Conservation (phyloP, 2,113 vertebrate genomes). For the Eleginops maclovinus region DNA sequence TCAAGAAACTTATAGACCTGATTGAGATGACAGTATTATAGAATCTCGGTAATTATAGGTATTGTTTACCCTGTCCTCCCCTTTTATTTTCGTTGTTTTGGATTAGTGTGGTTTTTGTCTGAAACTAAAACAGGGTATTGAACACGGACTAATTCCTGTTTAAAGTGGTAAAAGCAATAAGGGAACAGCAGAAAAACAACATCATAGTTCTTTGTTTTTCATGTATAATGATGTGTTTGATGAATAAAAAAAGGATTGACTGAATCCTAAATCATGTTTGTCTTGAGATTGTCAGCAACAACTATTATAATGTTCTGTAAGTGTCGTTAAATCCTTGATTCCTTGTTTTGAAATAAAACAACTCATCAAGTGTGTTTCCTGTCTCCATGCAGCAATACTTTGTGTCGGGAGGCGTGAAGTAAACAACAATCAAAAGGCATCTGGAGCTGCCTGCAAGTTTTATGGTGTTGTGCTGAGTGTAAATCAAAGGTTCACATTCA, state of each 20-base stretch:
- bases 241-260: not conserved
- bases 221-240: not conserved
- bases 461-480: constrained; percentile 54
- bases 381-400: constrained; percentile 45
- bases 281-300: not conserved
- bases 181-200: not conserved
- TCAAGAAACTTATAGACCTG: too few relatives aligned
- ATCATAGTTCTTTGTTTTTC: not conserved
- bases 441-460: constrained; percentile 53
- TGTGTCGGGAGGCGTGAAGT: constrained; percentile 9
- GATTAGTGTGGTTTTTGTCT: too few relatives aligned
- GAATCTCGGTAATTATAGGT: too few relatives aligned
- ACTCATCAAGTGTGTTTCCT: constrained; percentile 21
- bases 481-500: constrained; percentile 52
- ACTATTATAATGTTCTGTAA: not conserved
- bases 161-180: not conserved
- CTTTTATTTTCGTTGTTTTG: too few relatives aligned
- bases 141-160: not conserved
- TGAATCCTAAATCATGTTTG: not conserved
- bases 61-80: too few relatives aligned
- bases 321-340: constrained; percentile 19
- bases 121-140: not conserved
- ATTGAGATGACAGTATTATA: too few relatives aligned
- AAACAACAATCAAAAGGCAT: constrained; percentile 59
- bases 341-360: constrained; percentile 18